Evolutionary conservation across 1,140 invertebrate genomes (phyloP), one percentile per base, ranked within the genome.

Genomic region (Linepithema humile): DNA sequence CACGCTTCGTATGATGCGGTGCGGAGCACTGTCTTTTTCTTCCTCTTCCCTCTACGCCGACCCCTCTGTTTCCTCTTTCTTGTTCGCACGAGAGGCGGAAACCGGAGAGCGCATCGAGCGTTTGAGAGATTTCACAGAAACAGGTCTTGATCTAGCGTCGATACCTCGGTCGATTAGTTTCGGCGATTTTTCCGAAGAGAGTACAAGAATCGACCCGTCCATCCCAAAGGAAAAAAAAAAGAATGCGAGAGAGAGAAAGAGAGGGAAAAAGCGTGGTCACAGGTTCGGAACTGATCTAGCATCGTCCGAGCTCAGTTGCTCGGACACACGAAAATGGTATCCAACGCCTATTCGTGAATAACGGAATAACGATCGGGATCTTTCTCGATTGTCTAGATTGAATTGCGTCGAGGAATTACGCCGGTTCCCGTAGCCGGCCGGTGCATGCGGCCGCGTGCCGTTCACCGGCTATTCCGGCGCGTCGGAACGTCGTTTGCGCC

Each of bases 401-500:
- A 32, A 12, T 7, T 20, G n/a, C 45, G n/a, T 3, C 70, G 20
- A 0, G 5, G 20, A 3, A 9, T 15, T 12, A 12, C 15, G 15
- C 9, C 35, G 53, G 23, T 26, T 9, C 23, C 23, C 10, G 17
- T 38, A 4, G 50, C 55, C 55, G 55, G 72, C 53, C 55, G 55
- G 55, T 23, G 20, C 15, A 40, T 15, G 15, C 17, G 29, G 12
- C 26, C 57, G 23, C 48, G 55, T 26, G 17, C 15, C 12, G 29
- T 43, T 60, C 72, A 20, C n/a, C 53, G 29, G 15, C 15, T 50
- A 50, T 32, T 69, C 50, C 40, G 55, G 12, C 12, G 10, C 32
- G 5, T 6, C n/a, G 53, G n/a, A n/a, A 48, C 72, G 53, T 23
- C 3, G 23, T 7, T 3, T 9, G 59, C 62, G 83, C 83, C 88